Base-by-base conservation (phyloP, 2,888 invertebrate species). In the Tetramorium bicarinatum region DNA sequence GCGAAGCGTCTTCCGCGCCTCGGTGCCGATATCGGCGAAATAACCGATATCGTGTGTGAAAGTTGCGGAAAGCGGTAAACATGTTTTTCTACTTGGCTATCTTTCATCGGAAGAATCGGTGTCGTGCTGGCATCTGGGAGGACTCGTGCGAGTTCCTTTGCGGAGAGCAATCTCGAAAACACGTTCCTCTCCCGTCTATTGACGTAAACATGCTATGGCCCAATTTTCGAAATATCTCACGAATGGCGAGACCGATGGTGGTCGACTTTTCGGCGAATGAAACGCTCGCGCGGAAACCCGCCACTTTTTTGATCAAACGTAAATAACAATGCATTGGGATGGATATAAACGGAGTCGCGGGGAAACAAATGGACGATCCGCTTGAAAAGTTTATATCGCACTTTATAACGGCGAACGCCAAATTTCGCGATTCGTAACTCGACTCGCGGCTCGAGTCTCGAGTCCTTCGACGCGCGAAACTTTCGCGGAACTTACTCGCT, bases 61-160 rank as follows among this genome's bases (percentile, higher is more conserved):
- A 13, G 41, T 75, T 47, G 74, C 34, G n/a, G 49, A 67, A 67
- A 76, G 47, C 47, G 79, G 47, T 72, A 80, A 80, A 80, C 79
- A 80, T 80, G 79, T 80, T 80, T 80, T 80, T 59, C 79, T 61
- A 15, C 47, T 11, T 1, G 47, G 41, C 38, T 47, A 59, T 80
- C 59, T 49, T 49, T 59, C 44, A 67, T 44, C 54, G 71, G 25
- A 69, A 44, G 29, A 79, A 79, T 64, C 79, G 56, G 21, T 44
- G 21, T 44, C 54, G 21, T 9, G 15, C 3, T 1, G 29, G n/a
- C 29, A 15, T n/a, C 49, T 25, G 44, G 13, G 15, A 18, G 34
- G 56, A 29, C 7, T 25, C 21, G 49, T 7, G 15, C 59, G 11
- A 18, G 13, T 25, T 47, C 13, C 34, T 72, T 79, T 47, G 44